phyloP scores from a whole-genome alignment of 2,797 vertebrate genomes.

The Halcyon smyrnensis region DNA sequence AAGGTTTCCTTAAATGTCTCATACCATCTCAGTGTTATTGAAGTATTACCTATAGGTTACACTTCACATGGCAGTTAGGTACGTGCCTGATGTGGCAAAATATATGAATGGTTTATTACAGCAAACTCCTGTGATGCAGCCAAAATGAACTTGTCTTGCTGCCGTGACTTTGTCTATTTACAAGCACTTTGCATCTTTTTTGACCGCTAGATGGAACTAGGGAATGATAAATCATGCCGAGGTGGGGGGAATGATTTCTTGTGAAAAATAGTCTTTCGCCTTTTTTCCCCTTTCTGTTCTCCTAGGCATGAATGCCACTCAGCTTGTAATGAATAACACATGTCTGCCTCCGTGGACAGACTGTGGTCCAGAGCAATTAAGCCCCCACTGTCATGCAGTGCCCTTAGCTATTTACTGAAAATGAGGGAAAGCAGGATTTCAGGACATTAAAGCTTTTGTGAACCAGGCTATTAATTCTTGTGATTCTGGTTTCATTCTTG shows the following conservation, averaged over 20 bases:
- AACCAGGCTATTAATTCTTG: constrained; percentile 19
- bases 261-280: not conserved
- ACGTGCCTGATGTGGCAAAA: not conserved
- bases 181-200: constrained; percentile 1
- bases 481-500: constrained; percentile 26
- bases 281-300: constrained; percentile 20
- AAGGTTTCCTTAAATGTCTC: not conserved
- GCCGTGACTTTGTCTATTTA: not conserved
- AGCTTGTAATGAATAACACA: constrained; percentile 40
- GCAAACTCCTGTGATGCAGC: not conserved
- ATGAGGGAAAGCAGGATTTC: constrained; percentile 1
- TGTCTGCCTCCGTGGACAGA: not conserved
- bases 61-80: not conserved
- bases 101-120: not conserved
- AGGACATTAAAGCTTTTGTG: constrained; percentile 4
- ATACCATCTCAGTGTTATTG: not conserved
- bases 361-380: constrained; percentile 8
- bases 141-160: not conserved
- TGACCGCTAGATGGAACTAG: constrained; percentile 50
- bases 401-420: constrained; percentile 55
- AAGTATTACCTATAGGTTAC: not conserved
- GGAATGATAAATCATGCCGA: constrained; percentile 35
- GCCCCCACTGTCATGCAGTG: constrained; percentile 14
- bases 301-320: not conserved
- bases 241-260: not conserved